phyloP scores from a whole-genome alignment of 2,888 invertebrate species.

The Sabatieria punctata region DNA sequence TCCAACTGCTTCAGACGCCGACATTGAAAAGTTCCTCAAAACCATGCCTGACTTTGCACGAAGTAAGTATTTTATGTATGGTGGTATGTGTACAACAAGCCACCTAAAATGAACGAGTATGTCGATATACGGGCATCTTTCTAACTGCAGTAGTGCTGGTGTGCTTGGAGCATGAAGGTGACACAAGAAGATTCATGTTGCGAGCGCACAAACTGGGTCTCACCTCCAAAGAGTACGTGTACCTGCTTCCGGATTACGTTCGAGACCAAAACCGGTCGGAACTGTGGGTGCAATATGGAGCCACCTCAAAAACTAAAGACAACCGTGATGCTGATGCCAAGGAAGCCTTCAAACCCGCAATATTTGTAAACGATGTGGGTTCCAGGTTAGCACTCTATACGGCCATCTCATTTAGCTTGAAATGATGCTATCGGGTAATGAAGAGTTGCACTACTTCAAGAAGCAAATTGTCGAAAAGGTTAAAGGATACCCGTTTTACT shows the following conservation, averaged over 20 bases:
- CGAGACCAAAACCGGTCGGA: conserved; percentile 7
- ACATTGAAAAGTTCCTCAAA: conserved; percentile 7
- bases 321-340: conserved; percentile 6
- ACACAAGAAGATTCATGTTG: conserved; percentile 6
- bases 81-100: too few relatives aligned
- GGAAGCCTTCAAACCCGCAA: conserved; percentile 1
- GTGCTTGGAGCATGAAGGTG: conserved; percentile 8
- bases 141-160: conserved; percentile 7
- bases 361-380: conserved; percentile 3
- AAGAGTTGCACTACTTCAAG: conserved; percentile 9
- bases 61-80: background rate
- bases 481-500: conserved; percentile 6
- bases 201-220: too few relatives aligned
- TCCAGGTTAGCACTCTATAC: too few relatives aligned
- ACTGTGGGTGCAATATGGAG: conserved; percentile 4
- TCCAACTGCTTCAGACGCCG: background rate
- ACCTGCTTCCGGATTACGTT: conserved; percentile 8
- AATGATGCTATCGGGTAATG: conserved; percentile 2
- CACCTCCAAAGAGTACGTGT: conserved; percentile 4
- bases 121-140: background rate
- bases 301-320: too few relatives aligned
- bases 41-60: background rate
- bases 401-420: too few relatives aligned
- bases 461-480: conserved; percentile 5
- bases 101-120: too few relatives aligned